A percentile compares a stretch with the other conserved stretches of the same genome.
Evolutionary conservation across 2,888 invertebrate species (phyloP).

Genomic region (Drosophila testacea): DNA sequence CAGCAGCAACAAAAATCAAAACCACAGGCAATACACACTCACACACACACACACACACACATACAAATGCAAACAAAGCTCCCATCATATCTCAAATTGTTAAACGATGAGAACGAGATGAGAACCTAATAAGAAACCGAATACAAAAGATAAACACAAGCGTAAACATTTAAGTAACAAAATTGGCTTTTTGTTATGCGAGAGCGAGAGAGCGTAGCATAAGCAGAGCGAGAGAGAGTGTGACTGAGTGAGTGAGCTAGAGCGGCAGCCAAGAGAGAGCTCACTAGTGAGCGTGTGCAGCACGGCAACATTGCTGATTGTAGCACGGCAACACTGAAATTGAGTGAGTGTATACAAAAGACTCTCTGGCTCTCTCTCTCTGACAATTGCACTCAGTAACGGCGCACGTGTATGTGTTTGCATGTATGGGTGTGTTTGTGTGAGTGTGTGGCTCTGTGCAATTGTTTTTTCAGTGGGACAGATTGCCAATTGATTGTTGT

Average conservation of each 20-base stretch:
- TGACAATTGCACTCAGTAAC: conserved; percentile 39
- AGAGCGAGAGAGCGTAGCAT: conserved; percentile 23
- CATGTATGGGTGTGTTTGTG: conserved; percentile 31
- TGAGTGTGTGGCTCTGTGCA: conserved; percentile 52
- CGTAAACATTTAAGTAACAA: conserved; percentile 83
- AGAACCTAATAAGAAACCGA: conserved; percentile 83
- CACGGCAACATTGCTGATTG: conserved; percentile 58
- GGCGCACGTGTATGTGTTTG: conserved; percentile 52
- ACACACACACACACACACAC: background rate
- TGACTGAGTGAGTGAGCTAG: conserved; percentile 2
- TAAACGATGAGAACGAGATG: conserved; percentile 83
- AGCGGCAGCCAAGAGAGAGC: conserved; percentile 13
- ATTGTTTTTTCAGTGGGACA: conserved; percentile 80
- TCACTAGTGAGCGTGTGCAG: conserved; percentile 35
- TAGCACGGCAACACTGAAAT: conserved; percentile 59
- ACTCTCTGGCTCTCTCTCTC: conserved; percentile 25
- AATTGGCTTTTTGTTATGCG: conserved; percentile 82
- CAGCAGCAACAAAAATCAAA: conserved; percentile 59
- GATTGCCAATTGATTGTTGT: conserved; percentile 79
- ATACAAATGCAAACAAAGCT: conserved; percentile 41
- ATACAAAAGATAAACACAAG: conserved; percentile 83
- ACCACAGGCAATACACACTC: conserved; percentile 43
- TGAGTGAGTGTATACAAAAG: conserved; percentile 37
- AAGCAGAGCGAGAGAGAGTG: conserved; percentile 11
- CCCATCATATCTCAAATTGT: conserved; percentile 79